Evolutionary conservation across 1,140 invertebrate genomes (phyloP).

Genomic region (Tetragonula clypearis): DNA sequence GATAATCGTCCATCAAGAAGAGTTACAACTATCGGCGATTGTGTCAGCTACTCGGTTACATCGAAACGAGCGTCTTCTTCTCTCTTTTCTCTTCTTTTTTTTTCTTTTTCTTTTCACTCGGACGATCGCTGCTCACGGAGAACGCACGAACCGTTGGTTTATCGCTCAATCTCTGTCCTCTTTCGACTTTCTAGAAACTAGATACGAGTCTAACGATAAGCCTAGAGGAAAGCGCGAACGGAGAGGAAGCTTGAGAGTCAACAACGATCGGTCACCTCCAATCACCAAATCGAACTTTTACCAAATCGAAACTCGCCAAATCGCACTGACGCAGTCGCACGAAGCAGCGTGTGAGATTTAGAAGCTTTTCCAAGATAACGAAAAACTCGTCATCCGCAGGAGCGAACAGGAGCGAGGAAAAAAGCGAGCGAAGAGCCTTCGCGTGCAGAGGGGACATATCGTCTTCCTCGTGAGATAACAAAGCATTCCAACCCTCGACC

Average conservation of each 20-base stretch:
- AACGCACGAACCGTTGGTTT: constrained; percentile 7
- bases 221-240: background rate
- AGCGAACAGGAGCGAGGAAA: too few relatives aligned
- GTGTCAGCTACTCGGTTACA: constrained; percentile 45
- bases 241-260: too few relatives aligned
- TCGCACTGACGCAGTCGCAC: too few relatives aligned
- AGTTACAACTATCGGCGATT: constrained; percentile 57
- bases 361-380: too few relatives aligned
- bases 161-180: background rate
- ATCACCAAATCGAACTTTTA: background rate
- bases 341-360: background rate
- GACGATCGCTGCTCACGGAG: background rate
- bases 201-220: background rate
- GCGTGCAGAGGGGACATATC: constrained; percentile 42
- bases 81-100: background rate
- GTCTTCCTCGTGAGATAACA: constrained; percentile 55
- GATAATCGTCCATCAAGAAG: constrained; percentile 62
- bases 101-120: background rate
- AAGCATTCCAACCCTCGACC: constrained; percentile 42
- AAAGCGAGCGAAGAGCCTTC: background rate
- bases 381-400: constrained; percentile 2
- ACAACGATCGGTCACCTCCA: too few relatives aligned
- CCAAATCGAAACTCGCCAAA: background rate
- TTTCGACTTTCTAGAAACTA: background rate
- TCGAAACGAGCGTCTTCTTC: background rate